Conservation (phyloP, 2,113 vertebrate species). For the Shinisaurus crocodilurus region DNA sequence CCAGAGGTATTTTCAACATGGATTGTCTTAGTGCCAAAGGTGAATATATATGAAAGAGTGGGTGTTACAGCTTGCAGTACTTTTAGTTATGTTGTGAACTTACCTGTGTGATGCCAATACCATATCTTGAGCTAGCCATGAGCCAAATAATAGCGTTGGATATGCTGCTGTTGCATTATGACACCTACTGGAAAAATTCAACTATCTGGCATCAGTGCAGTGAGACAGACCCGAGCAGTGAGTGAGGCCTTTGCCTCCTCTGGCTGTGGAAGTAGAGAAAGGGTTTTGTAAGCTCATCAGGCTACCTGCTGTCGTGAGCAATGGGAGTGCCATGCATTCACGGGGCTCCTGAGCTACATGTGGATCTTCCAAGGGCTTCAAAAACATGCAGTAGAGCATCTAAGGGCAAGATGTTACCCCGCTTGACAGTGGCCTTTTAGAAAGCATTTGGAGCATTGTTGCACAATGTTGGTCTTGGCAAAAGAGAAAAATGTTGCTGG, state of each 20-base stretch:
- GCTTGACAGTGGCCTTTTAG: not conserved
- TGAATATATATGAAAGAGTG: slow-evolving; percentile 23
- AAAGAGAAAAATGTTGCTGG: not conserved
- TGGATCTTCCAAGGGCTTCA: not conserved
- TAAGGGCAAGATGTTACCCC: not conserved
- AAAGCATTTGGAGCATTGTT: not conserved
- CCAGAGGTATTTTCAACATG: slow-evolving; percentile 44
- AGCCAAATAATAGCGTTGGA: not conserved
- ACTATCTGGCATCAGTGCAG: not conserved
- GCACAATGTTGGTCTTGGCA: not conserved
- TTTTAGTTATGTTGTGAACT: not conserved
- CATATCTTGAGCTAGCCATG: not conserved
- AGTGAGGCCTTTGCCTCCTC: not conserved
- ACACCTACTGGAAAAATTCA: not conserved
- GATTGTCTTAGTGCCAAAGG: slow-evolving; percentile 55
- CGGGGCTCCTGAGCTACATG: not conserved
- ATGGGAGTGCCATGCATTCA: not conserved
- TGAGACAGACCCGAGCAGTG: too few relatives aligned
- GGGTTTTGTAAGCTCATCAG: too few relatives aligned
- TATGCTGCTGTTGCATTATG: not conserved
- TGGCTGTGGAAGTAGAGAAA: not conserved
- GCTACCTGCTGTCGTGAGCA: not conserved
- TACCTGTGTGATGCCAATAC: not conserved
- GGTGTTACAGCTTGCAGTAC: slow-evolving; percentile 13
- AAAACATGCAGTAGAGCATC: not conserved